Conservation (phyloP, 2,888 invertebrate species). For the Trissonchulus sp. region DNA sequence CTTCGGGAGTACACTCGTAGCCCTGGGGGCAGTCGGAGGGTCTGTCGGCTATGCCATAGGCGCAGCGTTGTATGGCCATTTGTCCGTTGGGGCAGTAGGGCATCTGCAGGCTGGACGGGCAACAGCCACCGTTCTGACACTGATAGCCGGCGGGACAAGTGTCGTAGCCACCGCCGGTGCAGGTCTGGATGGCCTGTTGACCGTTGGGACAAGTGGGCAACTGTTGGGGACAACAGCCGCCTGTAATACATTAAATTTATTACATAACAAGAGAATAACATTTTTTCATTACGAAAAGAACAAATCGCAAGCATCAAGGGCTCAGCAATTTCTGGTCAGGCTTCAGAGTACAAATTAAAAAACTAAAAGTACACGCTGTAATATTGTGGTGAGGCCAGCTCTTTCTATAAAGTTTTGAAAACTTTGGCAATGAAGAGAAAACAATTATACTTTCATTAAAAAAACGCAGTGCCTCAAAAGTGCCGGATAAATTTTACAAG, state of each 20-base stretch:
- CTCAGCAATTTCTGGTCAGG: no score
- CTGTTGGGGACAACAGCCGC: constrained; percentile 48
- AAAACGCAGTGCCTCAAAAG: no score
- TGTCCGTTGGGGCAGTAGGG: constrained; percentile 29
- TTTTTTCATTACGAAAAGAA: no score
- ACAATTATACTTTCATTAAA: no score
- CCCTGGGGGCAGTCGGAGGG: neutral
- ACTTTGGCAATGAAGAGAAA: no score
- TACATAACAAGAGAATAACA: neutral
- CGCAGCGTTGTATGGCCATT: neutral
- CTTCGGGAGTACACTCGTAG: constrained; percentile 22
- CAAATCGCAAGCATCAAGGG: no score
- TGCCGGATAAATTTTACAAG: no score
- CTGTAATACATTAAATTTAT: constrained; percentile 2
- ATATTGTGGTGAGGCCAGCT: no score
- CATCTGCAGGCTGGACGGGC: constrained; percentile 33
- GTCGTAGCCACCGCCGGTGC: constrained; percentile 39
- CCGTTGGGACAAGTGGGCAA: constrained; percentile 48
- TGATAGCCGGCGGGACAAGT: constrained; percentile 48
- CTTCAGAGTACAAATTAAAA: no score
- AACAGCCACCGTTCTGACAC: constrained; percentile 46
- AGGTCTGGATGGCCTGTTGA: constrained; percentile 42
- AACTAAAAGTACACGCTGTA: no score
- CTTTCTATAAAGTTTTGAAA: no score
- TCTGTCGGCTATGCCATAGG: neutral